phyloP scores from a whole-genome alignment of 1,140 invertebrate species.

The Palaemon carinicauda region DNA sequence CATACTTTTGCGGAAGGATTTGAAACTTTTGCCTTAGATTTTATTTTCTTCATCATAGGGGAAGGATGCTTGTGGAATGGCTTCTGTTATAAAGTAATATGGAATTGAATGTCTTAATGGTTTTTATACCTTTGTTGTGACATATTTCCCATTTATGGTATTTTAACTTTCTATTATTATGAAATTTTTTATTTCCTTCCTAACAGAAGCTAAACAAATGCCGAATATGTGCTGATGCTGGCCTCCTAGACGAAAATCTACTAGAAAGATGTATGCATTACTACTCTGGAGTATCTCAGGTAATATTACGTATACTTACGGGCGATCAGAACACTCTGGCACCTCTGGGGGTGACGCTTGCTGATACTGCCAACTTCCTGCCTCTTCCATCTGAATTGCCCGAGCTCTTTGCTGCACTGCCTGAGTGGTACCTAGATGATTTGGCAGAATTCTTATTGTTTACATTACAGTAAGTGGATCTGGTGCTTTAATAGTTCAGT shows the following conservation, averaged over 20 bases:
- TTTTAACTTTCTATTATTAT: neutral
- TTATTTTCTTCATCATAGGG: no score
- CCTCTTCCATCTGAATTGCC: constrained; percentile 59
- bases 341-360: constrained; percentile 57
- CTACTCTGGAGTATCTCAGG: constrained; percentile 84
- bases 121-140: no score
- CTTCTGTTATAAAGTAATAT: no score
- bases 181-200: neutral
- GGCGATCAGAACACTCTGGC: constrained; percentile 14
- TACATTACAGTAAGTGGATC: constrained; percentile 85
- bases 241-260: constrained; percentile 81
- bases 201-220: constrained; percentile 68
- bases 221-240: constrained; percentile 88
- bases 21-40: no score
- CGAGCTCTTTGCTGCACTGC: constrained; percentile 81
- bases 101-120: no score
- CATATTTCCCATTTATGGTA: neutral
- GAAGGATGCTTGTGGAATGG: no score
- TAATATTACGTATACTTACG: constrained; percentile 68
- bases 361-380: constrained; percentile 62
- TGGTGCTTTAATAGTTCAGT: neutral
- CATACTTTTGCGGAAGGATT: no score
- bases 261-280: constrained; percentile 83
- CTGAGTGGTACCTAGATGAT: constrained; percentile 97
- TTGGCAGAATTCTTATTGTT: constrained; percentile 95